A percentile compares a stretch with the other conserved stretches of the same genome.
phyloP scores from a whole-genome alignment of 2,797 vertebrate species.

The Salmo trutta region DNA sequence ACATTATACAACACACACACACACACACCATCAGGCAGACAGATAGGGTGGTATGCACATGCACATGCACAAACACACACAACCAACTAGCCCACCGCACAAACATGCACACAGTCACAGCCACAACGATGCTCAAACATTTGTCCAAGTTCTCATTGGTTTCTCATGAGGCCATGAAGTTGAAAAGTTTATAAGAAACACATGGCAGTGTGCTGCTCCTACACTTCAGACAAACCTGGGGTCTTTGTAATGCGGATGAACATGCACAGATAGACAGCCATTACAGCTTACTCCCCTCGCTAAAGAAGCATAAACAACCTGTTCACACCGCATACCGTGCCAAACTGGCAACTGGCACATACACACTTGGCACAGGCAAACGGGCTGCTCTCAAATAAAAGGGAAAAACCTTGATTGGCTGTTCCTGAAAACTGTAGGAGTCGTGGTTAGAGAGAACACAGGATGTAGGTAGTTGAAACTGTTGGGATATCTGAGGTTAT shows the following conservation, averaged over 20 bases:
- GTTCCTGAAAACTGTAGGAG: background rate
- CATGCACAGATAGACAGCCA: conserved; percentile 35
- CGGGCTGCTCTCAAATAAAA: background rate
- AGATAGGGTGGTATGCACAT: background rate
- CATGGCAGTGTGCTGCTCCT: background rate
- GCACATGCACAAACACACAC: conserved; percentile 17
- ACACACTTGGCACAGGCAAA: background rate
- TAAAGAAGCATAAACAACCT: conserved; percentile 26
- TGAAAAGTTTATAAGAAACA: conserved; percentile 39
- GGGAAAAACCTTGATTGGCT: background rate
- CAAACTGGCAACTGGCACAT: conserved; percentile 20
- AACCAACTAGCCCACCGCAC: background rate
- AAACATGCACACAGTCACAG: background rate
- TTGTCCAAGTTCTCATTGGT: conserved; percentile 63
- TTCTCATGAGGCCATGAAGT: conserved; percentile 56
- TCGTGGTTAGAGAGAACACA: background rate
- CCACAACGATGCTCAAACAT: conserved; percentile 61
- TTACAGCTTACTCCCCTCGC: conserved; percentile 17
- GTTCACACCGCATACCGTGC: conserved; percentile 16
- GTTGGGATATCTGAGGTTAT: no score
- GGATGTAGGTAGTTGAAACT: background rate
- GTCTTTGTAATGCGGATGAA: conserved; percentile 32
- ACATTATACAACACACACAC: conserved; percentile 23
- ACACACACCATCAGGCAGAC: background rate
- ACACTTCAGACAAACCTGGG: conserved; percentile 18